Percentiles rank a stretch among this genome's conserved stretches.
Conservation (phyloP, 2,888 invertebrate genomes). For the Drosophila meridionalis region DNA sequence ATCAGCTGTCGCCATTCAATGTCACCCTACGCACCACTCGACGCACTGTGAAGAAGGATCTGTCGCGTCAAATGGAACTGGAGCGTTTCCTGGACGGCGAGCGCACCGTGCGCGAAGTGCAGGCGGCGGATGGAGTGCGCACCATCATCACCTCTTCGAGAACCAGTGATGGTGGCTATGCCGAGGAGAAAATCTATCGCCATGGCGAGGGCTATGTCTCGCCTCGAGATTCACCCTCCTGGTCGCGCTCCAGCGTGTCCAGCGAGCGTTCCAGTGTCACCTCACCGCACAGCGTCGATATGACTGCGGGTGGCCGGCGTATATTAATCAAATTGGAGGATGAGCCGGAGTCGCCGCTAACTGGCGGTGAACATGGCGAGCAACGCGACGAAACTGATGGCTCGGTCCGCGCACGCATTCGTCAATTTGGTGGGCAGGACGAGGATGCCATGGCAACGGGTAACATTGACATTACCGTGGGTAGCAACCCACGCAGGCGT, state of each 20-base stretch:
- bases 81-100: slow-evolving; percentile 90
- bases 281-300: slow-evolving; percentile 80
- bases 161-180: slow-evolving; percentile 80
- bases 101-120: slow-evolving; percentile 87
- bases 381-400: slow-evolving; percentile 74
- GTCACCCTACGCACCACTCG: slow-evolving; percentile 77
- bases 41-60: slow-evolving; percentile 56
- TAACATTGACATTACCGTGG: slow-evolving; percentile 84
- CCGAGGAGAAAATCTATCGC: slow-evolving; percentile 82
- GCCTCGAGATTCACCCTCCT: slow-evolving; percentile 73
- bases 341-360: slow-evolving; percentile 37
- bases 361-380: slow-evolving; percentile 31
- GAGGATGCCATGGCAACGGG: slow-evolving; percentile 76
- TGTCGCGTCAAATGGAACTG: slow-evolving; percentile 69
- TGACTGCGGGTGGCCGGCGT: slow-evolving; percentile 81
- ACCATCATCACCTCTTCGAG: slow-evolving; percentile 84
- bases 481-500: slow-evolving; percentile 77
- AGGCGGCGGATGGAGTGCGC: slow-evolving; percentile 82
- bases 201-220: slow-evolving; percentile 82
- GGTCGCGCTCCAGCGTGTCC: slow-evolving; percentile 71
- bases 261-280: slow-evolving; percentile 79
- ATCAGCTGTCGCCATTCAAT: slow-evolving; percentile 78
- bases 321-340: slow-evolving; percentile 83
- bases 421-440: slow-evolving; percentile 67
- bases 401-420: slow-evolving; percentile 69